Conservation (phyloP, 2,797 vertebrate genomes). For the Chelmon rostratus region DNA sequence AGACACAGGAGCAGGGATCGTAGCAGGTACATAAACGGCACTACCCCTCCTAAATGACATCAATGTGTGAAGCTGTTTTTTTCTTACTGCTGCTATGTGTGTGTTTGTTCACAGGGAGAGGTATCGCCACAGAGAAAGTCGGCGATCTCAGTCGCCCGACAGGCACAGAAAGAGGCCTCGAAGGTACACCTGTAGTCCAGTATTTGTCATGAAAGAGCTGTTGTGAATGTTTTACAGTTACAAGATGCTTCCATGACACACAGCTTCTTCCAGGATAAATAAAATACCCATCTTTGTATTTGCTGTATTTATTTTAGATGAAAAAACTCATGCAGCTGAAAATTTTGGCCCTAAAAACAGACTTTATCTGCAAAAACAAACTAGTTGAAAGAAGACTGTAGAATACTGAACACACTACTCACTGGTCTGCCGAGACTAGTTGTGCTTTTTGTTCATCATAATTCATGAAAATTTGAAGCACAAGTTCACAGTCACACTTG, state of each 20-base stretch:
- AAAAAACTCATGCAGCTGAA: not conserved
- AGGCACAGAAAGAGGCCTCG: slow-evolving; percentile 91
- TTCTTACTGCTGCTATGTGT: not conserved
- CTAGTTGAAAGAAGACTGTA: too few relatives aligned
- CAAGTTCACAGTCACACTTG: not conserved
- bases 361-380: too few relatives aligned
- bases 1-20: slow-evolving; percentile 92
- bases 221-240: not conserved
- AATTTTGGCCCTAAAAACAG: not conserved
- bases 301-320: not conserved
- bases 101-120: slow-evolving; percentile 85
- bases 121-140: slow-evolving; percentile 91
- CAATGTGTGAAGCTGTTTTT: not conserved
- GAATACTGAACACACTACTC: not conserved
- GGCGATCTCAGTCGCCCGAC: slow-evolving; percentile 90
- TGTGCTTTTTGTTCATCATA: not conserved
- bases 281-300: not conserved
- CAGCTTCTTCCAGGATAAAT: not conserved
- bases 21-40: slow-evolving; percentile 86
- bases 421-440: too few relatives aligned
- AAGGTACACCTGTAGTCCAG: slow-evolving; percentile 80
- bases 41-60: not conserved
- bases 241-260: too few relatives aligned
- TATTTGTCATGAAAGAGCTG: not conserved
- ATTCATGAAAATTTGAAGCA: not conserved